A percentile compares a stretch with the other conserved stretches of the same genome.
These are phyloP conservation scores for Protosalanx chinensis DNA, from an alignment of 2,797 vertebrate species.

Conservation along the genomic window DNA sequence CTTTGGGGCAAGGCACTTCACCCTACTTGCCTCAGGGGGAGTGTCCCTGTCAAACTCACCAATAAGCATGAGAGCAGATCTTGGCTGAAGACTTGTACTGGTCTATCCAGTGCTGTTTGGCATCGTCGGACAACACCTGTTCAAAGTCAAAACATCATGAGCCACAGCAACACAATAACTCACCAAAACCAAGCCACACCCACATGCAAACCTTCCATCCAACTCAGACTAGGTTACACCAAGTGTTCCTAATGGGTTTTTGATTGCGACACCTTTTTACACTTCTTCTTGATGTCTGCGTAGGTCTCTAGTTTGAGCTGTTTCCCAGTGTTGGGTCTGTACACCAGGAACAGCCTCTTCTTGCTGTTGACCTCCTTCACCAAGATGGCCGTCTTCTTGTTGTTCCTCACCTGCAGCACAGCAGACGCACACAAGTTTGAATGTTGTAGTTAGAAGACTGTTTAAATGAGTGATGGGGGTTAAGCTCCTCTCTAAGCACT, in stretches of 20 bases:
- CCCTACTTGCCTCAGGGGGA: too few species aligned
- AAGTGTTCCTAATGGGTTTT: background rate
- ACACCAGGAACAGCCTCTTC: conserved; percentile 94
- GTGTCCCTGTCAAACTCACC: conserved; percentile 68
- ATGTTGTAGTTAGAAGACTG: background rate
- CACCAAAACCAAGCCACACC: too few species aligned
- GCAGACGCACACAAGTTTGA: background rate
- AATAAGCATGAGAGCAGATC: conserved; percentile 95
- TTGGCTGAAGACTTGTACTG: conserved; percentile 91
- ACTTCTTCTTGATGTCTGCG: conserved; percentile 92
- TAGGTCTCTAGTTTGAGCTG: conserved; percentile 94
- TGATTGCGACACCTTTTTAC: conserved; percentile 84
- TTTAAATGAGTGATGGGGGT: too few species aligned
- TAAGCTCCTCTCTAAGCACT: too few species aligned
- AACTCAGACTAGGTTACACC: background rate
- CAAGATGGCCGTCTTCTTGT: conserved; percentile 93
- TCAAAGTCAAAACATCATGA: conserved; percentile 3
- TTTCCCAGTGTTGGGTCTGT: conserved; percentile 94
- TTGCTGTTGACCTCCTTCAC: conserved; percentile 94
- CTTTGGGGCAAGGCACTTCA: too few species aligned
- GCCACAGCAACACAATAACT: background rate
- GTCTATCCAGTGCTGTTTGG: conserved; percentile 90
- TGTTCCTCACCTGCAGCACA: conserved; percentile 87
- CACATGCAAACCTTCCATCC: background rate
- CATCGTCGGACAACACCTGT: conserved; percentile 92